Evolutionary conservation across 2,113 vertebrate species (phyloP), one percentile per base, ranked within the genome.

Genomic region (Nanger granti): DNA sequence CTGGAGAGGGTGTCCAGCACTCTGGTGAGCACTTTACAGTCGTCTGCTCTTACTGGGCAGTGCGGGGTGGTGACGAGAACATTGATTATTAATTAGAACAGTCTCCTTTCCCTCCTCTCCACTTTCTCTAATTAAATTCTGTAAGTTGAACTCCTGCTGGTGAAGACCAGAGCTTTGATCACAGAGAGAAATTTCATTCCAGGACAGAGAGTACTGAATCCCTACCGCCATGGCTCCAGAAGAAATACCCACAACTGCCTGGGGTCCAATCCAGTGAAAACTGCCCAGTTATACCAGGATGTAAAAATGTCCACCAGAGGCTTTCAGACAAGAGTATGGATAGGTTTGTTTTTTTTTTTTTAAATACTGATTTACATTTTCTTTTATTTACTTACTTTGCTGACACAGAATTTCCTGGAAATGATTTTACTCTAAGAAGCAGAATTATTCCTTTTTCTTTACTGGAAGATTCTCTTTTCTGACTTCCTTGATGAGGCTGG

Each of bases 61-160:
- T 87, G 59, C 7, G 54, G 69, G 79, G 49, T 64, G 83, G 59
- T 49, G 90, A 89, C 37, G 18, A 8, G 37, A 37, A 29, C 82
- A 49, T 96, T 95, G 44, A 73, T 92, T 24, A 34, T 14, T 4
- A 73, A 17, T 82, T 4, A 9, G 54, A 14, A 69, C 22, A 47
- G 59, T 87, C 79, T 96, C 44, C 34, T 41, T 59, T 92, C 17
- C 34, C 37, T 91, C 83, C 94, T 41, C 1, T 59, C 69, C 66
- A 93, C 41, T 94, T 92, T 87, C 79, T 92, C 37, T 83, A 80
- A 91, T 87, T 96, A 93, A 84, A 95, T 94, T 92, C 59, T 87
- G 18, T 64, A 69, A 82, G 34, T 92, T 87, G 54, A 54, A 22
- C 54, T 92, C 73, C 6, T 26, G 85, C 76, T 82, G 28, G 57